These are phyloP conservation scores for Ectropis crepuscularia DNA, from an alignment of 2,888 invertebrate species.

Conservation along the genomic window DNA sequence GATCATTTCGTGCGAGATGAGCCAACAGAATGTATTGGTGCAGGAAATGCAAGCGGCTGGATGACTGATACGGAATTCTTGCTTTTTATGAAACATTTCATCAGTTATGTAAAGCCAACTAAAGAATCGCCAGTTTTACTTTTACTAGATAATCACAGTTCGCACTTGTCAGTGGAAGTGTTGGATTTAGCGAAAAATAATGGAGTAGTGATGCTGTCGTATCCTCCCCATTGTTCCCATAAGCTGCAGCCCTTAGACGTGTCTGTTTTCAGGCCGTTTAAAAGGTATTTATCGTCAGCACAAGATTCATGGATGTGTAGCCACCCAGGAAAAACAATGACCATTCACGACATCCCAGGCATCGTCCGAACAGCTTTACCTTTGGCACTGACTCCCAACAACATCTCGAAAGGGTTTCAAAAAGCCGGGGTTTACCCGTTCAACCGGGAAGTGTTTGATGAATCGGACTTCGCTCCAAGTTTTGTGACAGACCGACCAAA, in stretches of 20 bases:
- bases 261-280: slow-evolving; percentile 41
- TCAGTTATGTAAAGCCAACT: slow-evolving; percentile 29
- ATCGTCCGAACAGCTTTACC: too few species aligned
- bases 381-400: slow-evolving; percentile 28
- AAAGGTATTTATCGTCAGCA: slow-evolving; percentile 38
- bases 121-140: slow-evolving; percentile 38
- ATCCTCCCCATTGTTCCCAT: slow-evolving; percentile 40
- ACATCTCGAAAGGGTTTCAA: slow-evolving; percentile 39
- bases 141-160: slow-evolving; percentile 42
- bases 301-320: slow-evolving; percentile 28
- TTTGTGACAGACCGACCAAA: slow-evolving; percentile 44
- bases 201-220: slow-evolving; percentile 39
- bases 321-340: too few species aligned
- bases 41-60: slow-evolving; percentile 29
- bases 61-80: slow-evolving; percentile 24
- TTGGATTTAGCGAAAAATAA: slow-evolving; percentile 36
- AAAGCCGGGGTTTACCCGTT: slow-evolving; percentile 42
- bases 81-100: slow-evolving; percentile 27
- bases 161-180: slow-evolving; percentile 38
- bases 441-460: slow-evolving; percentile 36
- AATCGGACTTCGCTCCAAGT: slow-evolving; percentile 40
- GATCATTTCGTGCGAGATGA: slow-evolving; percentile 34
- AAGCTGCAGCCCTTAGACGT: slow-evolving; percentile 39
- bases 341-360: too few species aligned
- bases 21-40: slow-evolving; percentile 36